Base-by-base conservation (phyloP, 1,140 invertebrate species). In the Plodia interpunctella region DNA sequence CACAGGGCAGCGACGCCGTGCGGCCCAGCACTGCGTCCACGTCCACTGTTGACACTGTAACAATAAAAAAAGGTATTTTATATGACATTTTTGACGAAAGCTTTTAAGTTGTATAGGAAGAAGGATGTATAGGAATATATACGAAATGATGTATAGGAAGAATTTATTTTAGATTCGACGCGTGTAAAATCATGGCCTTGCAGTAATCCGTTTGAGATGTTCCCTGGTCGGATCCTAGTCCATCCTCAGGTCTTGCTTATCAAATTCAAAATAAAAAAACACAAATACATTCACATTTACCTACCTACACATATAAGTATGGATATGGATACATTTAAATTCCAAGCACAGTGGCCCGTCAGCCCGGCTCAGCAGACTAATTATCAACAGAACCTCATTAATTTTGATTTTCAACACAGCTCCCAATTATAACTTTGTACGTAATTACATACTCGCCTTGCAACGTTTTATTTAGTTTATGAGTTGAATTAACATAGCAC, bases 1-100 rank as follows among this genome's bases (percentile, higher is more conserved):
- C 95, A 91, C 96, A 97, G 30, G 96, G 96, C 65, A 97, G 88
- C 55, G 93, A 93, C 59, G 95, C 95, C 55, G 93, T 95, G 35
- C 94, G 92, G 18, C 95, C 94, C 62, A 97, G 91, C 5, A 97
- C 96, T 20, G 95, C 95, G 69, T 94, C 95, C 64, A 96, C 95
- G 58, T 94, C 86, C 11, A 87, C 83, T 28, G 86, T 88, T 32
- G 86, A 88, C 21, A 88, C 86, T 88, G 77, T 0, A 81, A 83
- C 65, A 78, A 70, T 50, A 32, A 9, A 75, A 44, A 44, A 44
- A 15, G 74, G n/a, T n/a, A n/a, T n/a, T n/a, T n/a, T n/a, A n/a
- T n/a, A n/a, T n/a, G n/a, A n/a, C n/a, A n/a, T n/a, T n/a, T n/a
- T n/a, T n/a, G n/a, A n/a, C n/a, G n/a, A n/a, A n/a, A n/a, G n/a